phyloP scores from a whole-genome alignment of 2,113 vertebrate genomes.

The Myodes glareolus region DNA sequence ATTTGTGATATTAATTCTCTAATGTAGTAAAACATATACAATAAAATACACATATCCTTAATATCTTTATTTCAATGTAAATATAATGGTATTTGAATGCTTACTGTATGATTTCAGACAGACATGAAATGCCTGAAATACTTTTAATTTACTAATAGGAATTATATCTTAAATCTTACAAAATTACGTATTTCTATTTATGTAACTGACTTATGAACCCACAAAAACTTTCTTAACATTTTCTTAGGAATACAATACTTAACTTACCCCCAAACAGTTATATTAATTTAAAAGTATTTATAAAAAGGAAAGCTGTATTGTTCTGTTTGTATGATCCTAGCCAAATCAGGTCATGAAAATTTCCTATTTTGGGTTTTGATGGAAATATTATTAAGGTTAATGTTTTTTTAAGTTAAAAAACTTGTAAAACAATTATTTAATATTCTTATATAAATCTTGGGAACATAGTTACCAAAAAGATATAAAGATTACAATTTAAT shows the following conservation, averaged over 20 bases:
- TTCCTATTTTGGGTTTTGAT: not conserved
- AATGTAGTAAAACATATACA: not conserved
- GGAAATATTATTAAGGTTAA: not conserved
- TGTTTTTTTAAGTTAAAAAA: not conserved
- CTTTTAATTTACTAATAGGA: not conserved
- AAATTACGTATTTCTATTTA: not conserved
- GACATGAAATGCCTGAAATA: not conserved
- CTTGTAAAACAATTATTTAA: not conserved
- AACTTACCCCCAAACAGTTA: not conserved
- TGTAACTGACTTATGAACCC: not conserved
- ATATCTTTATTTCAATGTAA: not conserved
- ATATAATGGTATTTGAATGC: not conserved
- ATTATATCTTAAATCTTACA: not conserved
- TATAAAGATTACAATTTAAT: not conserved
- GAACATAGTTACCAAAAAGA: not conserved
- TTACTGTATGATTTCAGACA: not conserved
- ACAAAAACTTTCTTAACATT: not conserved
- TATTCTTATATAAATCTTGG: not conserved
- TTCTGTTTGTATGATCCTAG: not conserved
- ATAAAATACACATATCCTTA: not conserved
- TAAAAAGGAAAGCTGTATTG: not conserved
- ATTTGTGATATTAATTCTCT: not conserved
- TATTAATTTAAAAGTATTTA: not conserved
- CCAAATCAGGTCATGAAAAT: slow-evolving; percentile 16
- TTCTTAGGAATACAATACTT: not conserved